A percentile compares a stretch with the other conserved stretches of the same genome.
Evolutionary conservation across 2,113 vertebrate species (phyloP).

Genomic region (Sarotherodon lohbergeri): DNA sequence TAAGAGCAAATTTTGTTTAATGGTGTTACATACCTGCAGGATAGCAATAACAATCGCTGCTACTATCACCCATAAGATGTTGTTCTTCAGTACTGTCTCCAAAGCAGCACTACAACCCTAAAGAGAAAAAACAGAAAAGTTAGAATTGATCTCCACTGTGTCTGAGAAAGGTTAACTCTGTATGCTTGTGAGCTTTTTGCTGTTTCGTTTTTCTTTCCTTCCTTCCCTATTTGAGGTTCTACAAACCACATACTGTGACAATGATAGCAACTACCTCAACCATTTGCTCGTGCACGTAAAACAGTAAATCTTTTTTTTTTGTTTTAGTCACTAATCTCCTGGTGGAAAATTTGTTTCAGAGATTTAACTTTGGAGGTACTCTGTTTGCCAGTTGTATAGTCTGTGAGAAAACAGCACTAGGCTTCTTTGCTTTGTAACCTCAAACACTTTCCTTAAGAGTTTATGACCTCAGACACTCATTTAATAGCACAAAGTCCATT

Average conservation of each 20-base stretch:
- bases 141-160: background rate
- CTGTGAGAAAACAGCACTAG: background rate
- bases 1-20: background rate
- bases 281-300: background rate
- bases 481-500: background rate
- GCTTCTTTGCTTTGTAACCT: background rate
- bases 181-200: background rate
- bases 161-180: background rate
- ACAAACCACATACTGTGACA: background rate
- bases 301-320: background rate
- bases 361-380: background rate
- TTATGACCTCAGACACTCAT: background rate
- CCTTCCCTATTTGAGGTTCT: background rate
- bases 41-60: slow-evolving; percentile 83
- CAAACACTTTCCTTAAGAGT: background rate
- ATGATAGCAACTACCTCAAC: background rate
- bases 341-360: background rate
- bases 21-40: slow-evolving; percentile 76
- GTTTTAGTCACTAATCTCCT: background rate
- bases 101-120: slow-evolving; percentile 78
- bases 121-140: background rate
- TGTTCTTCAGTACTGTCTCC: slow-evolving; percentile 54
- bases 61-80: slow-evolving; percentile 74
- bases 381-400: background rate
- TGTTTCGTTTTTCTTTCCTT: background rate